These are phyloP conservation scores for Anoplophora glabripennis DNA, from an alignment of 1,140 invertebrate species.

Conservation along the genomic window DNA sequence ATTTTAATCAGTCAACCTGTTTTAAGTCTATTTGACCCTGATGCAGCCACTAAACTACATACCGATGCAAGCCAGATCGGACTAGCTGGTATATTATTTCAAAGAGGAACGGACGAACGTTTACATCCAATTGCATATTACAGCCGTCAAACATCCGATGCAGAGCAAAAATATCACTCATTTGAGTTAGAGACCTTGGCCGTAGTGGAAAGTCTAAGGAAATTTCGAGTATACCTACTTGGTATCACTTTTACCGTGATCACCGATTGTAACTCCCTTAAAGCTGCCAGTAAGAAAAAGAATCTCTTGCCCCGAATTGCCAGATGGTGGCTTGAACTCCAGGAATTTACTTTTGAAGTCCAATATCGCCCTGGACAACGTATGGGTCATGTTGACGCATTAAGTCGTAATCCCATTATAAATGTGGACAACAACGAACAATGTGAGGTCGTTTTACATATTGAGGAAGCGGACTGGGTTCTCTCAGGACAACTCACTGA, in stretches of 20 bases:
- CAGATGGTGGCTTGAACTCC: constrained; percentile 42
- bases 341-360: constrained; percentile 38
- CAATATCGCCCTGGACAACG: constrained; percentile 28
- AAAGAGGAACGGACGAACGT: background rate
- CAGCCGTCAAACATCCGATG: background rate
- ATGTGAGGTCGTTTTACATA: too few species aligned
- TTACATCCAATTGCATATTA: background rate
- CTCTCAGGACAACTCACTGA: constrained; percentile 19
- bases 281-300: constrained; percentile 3
- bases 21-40: too few species aligned
- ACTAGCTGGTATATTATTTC: constrained; percentile 3
- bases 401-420: constrained; percentile 28
- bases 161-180: constrained; percentile 1
- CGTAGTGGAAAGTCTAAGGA: constrained; percentile 43
- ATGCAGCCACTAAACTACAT: too few species aligned
- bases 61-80: too few species aligned
- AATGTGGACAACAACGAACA: too few species aligned
- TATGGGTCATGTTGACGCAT: constrained; percentile 38
- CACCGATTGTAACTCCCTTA: background rate
- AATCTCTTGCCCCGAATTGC: constrained; percentile 27
- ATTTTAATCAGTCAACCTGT: too few species aligned
- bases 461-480: constrained; percentile 24
- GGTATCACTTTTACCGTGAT: constrained; percentile 45
- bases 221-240: constrained; percentile 47
- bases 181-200: constrained; percentile 42